phyloP scores from a whole-genome alignment of 2,888 invertebrate species.

The Cryptus viduatorius region DNA sequence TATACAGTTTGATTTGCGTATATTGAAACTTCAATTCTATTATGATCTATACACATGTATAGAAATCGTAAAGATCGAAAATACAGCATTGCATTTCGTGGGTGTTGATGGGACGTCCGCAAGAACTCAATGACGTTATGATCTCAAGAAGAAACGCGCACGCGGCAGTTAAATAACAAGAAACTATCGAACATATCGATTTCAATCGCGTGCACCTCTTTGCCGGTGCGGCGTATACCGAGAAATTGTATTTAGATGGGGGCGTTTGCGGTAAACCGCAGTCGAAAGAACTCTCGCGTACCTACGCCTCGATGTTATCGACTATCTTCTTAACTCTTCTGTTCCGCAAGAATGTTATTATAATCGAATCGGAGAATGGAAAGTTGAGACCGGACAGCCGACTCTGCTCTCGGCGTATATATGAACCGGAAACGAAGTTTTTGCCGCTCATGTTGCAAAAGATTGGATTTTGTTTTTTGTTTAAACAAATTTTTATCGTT shows the following conservation, averaged over 20 bases:
- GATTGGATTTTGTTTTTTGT: not conserved
- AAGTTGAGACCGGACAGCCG: slow-evolving; percentile 38
- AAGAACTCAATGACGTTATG: not conserved
- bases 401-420: not conserved
- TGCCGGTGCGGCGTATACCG: not conserved
- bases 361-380: slow-evolving; percentile 45
- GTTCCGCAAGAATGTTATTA: slow-evolving; percentile 51
- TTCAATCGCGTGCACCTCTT: slow-evolving; percentile 35
- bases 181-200: slow-evolving; percentile 38
- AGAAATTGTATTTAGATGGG: slow-evolving; percentile 23
- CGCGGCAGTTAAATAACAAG: slow-evolving; percentile 23
- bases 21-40: too few species aligned
- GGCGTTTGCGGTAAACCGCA: slow-evolving; percentile 32
- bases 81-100: not conserved
- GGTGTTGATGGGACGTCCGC: slow-evolving; percentile 27
- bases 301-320: slow-evolving; percentile 58
- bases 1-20: too few species aligned
- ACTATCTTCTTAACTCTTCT: slow-evolving; percentile 40
- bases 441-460: not conserved
- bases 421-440: slow-evolving; percentile 17
- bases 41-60: too few species aligned
- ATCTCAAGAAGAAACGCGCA: slow-evolving; percentile 13
- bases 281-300: slow-evolving; percentile 31
- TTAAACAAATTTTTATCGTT: not conserved
- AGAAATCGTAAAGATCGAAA: too few species aligned